These are phyloP conservation scores for Rousettus leschenaultii DNA, from an alignment of 2,113 vertebrate genomes.

Conservation along the genomic window DNA sequence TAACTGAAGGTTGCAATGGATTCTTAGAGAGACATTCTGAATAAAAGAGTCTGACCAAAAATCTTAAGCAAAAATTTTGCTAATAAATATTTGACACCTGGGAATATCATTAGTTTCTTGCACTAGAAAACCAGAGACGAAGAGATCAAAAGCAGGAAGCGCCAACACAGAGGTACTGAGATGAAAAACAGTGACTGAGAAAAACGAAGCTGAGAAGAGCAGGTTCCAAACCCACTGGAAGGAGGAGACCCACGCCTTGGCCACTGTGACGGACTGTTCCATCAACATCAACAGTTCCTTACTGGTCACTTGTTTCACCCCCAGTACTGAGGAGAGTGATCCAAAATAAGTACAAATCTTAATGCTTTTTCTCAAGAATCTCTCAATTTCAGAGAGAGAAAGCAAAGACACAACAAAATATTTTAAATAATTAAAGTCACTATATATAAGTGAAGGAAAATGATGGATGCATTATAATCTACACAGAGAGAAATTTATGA, in stretches of 20 bases:
- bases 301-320: background rate
- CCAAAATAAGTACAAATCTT: background rate
- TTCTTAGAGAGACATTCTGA: background rate
- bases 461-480: background rate
- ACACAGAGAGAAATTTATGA: background rate
- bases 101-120: background rate
- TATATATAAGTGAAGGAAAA: background rate
- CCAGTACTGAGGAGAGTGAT: background rate
- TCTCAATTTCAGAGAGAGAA: background rate
- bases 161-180: background rate
- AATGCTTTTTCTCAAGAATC: background rate
- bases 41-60: background rate
- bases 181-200: background rate
- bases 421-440: background rate
- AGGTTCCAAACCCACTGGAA: fast-evolving
- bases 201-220: background rate
- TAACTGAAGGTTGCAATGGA: background rate
- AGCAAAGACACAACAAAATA: background rate
- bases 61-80: background rate
- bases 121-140: background rate
- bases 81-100: background rate
- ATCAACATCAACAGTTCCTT: background rate
- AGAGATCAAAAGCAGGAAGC: background rate
- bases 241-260: background rate
- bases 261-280: background rate